These are phyloP conservation scores for Zygothrica quintamaculata DNA, from an alignment of 2,888 invertebrate genomes.

Conservation along the genomic window DNA sequence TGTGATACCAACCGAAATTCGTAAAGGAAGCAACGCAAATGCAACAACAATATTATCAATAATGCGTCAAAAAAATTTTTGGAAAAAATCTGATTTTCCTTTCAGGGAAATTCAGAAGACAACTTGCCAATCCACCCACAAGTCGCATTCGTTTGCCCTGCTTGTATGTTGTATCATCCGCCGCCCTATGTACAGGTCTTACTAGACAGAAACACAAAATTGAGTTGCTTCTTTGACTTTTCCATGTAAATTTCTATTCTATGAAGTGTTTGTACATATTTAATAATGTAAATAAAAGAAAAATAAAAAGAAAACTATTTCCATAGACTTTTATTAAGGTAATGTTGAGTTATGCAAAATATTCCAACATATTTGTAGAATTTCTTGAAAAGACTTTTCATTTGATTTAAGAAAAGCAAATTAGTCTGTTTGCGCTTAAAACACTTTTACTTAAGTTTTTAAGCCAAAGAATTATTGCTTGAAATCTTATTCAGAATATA, in stretches of 20 bases:
- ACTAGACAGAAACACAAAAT: conserved; percentile 61
- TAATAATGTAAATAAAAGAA: conserved; percentile 82
- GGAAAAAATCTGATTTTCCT: conserved; percentile 20
- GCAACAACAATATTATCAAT: conserved; percentile 35
- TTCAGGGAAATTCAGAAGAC: conserved; percentile 29
- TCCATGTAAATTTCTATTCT: conserved; percentile 78
- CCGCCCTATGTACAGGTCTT: conserved; percentile 71
- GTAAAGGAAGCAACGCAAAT: conserved; percentile 52
- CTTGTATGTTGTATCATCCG: conserved; percentile 39
- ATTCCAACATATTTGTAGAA: too few relatives aligned
- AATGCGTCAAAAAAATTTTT: conserved; percentile 44
- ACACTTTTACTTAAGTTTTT: too few relatives aligned
- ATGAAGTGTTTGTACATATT: conserved; percentile 83
- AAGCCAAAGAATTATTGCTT: too few relatives aligned
- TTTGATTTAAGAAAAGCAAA: too few relatives aligned
- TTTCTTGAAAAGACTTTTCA: too few relatives aligned
- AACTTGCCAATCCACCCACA: conserved; percentile 57
- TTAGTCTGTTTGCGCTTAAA: too few relatives aligned
- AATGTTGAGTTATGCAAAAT: neutral
- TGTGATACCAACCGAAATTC: conserved; percentile 83
- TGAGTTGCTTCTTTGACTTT: conserved; percentile 75
- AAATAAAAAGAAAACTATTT: conserved; percentile 47
- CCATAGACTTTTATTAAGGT: too few relatives aligned
- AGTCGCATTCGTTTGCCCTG: conserved; percentile 42
- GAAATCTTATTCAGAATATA: too few relatives aligned